Percentiles rank a stretch among this genome's conserved stretches.
phyloP scores from a whole-genome alignment of 2,888 invertebrate species.

The Myopa testacea region DNA sequence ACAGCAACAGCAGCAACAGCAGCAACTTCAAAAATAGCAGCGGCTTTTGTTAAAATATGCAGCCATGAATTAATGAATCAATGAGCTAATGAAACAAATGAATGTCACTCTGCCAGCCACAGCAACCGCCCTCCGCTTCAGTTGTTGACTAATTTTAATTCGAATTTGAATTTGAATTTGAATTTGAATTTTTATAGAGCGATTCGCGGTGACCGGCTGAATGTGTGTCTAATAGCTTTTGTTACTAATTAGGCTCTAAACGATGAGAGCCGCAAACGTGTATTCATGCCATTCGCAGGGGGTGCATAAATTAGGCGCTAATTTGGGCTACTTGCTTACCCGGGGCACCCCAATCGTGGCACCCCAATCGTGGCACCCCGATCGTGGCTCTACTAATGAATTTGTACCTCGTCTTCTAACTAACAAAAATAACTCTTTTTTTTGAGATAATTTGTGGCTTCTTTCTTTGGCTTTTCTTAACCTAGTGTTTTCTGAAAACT shows the following conservation, averaged over 20 bases:
- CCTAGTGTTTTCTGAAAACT: no score
- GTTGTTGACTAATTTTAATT: conserved; percentile 21
- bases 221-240: conserved; percentile 1
- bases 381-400: not conserved
- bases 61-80: conserved; percentile 12
- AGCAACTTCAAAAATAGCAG: not conserved
- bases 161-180: conserved; percentile 1
- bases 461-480: no score
- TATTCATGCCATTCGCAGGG: not conserved
- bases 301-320: conserved; percentile 27
- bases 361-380: no score
- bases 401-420: not conserved
- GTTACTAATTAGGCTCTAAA: conserved; percentile 32
- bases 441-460: not conserved
- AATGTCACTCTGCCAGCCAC: not conserved
- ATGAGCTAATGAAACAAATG: conserved; percentile 17
- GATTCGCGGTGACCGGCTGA: not conserved
- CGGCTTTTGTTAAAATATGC: not conserved
- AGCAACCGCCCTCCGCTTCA: not conserved
- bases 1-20: not conserved
- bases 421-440: not conserved
- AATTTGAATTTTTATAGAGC: conserved; percentile 4
- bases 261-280: conserved; percentile 6
- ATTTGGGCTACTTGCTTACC: not conserved
- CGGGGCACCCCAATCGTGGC: not conserved